These are phyloP conservation scores for Adelosebastes latens DNA, from an alignment of 2,797 vertebrate species.

Conservation along the genomic window DNA sequence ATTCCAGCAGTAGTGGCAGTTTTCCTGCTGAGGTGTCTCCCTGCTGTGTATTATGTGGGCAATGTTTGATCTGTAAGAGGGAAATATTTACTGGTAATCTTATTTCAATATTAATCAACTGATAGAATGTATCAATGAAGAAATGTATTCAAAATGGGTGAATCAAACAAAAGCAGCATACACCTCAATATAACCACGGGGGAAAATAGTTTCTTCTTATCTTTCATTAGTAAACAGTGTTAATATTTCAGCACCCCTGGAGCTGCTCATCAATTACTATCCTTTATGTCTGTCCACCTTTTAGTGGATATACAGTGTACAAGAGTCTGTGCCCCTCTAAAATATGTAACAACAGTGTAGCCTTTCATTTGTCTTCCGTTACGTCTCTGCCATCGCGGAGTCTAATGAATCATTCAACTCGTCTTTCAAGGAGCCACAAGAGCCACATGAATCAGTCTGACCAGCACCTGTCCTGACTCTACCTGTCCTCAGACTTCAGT, in stretches of 20 bases:
- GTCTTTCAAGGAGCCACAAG: conserved; percentile 20
- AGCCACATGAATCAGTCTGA: background rate
- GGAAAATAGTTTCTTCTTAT: background rate
- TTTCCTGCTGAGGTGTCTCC: background rate
- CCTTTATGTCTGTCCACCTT: background rate
- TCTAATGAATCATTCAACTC: conserved; percentile 43
- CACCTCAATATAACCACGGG: background rate
- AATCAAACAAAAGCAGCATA: background rate
- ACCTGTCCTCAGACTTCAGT: background rate
- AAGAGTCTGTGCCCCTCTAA: conserved; percentile 5
- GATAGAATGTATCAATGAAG: background rate
- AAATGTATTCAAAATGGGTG: background rate
- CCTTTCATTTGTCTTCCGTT: conserved; percentile 31
- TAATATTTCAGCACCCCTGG: background rate
- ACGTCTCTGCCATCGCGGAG: conserved; percentile 15
- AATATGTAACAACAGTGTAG: background rate
- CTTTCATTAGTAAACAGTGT: background rate
- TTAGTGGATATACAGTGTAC: background rate
- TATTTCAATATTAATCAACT: background rate
- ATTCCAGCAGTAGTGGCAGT: background rate
- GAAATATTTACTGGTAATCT: background rate
- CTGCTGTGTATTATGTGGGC: background rate
- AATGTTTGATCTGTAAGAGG: background rate
- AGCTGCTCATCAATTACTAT: conserved; percentile 4
- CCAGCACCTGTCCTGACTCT: background rate